Percentiles rank a stretch among this genome's conserved stretches.
phyloP scores from a whole-genome alignment of 1,140 invertebrate species.

The Cydia amplana region DNA sequence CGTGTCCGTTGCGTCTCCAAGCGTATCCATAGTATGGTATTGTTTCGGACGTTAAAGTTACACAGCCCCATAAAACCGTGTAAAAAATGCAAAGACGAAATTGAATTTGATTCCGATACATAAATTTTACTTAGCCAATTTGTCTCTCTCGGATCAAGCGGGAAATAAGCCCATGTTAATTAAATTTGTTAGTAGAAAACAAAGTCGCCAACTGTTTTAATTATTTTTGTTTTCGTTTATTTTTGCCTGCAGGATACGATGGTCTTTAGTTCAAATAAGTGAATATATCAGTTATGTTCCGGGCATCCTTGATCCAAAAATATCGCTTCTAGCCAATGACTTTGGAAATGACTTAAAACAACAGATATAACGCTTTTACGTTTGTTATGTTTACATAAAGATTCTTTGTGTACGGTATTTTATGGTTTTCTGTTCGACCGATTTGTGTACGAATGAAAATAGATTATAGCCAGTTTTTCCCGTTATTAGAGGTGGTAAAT shows the following conservation, averaged over 20 bases:
- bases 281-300: not conserved
- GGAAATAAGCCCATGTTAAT: conserved; percentile 72
- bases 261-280: not conserved
- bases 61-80: conserved; percentile 67
- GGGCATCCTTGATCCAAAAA: conserved; percentile 34
- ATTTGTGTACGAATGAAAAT: conserved; percentile 78
- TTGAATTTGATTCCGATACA: conserved; percentile 79
- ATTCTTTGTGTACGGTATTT: conserved; percentile 79
- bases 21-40: conserved; percentile 53
- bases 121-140: conserved; percentile 78
- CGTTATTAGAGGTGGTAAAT: conserved; percentile 77
- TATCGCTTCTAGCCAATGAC: conserved; percentile 71
- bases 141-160: conserved; percentile 72
- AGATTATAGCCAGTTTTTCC: conserved; percentile 79
- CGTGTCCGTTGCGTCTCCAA: not conserved
- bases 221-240: conserved; percentile 57
- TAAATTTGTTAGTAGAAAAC: conserved; percentile 70
- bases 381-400: conserved; percentile 79
- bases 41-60: conserved; percentile 52
- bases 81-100: conserved; percentile 76
- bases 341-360: conserved; percentile 78
- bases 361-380: conserved; percentile 78
- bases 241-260: conserved; percentile 5
- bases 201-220: conserved; percentile 64
- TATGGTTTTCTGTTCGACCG: conserved; percentile 78